Conservation (phyloP, 2,888 invertebrate species). For the Merodon equestris region DNA sequence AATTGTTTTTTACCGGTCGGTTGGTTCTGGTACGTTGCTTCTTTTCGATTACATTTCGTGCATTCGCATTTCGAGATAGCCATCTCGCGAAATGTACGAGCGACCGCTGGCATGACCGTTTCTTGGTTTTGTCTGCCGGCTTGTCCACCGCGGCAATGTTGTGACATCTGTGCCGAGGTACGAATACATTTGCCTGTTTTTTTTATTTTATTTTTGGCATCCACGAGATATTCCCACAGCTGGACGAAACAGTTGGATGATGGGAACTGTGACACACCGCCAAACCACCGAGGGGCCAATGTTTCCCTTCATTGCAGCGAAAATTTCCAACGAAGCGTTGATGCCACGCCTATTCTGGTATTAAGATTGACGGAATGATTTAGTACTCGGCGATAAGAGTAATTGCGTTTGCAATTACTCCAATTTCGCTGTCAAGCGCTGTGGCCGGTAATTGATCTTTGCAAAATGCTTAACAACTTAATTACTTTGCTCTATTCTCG, state of each 20-base stretch:
- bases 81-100: conserved; percentile 47
- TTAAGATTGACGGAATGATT: conserved; percentile 55
- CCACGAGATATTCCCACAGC: conserved; percentile 30
- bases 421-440: conserved; percentile 37
- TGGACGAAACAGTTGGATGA: conserved; percentile 57
- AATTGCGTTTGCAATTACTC: conserved; percentile 51
- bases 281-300: too few species aligned
- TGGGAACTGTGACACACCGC: conserved; percentile 31
- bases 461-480: conserved; percentile 39
- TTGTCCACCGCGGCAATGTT: too few species aligned
- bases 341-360: conserved; percentile 44
- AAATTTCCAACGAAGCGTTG: conserved; percentile 32
- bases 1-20: too few species aligned
- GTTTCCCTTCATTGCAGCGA: conserved; percentile 16
- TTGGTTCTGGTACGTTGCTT: background rate
- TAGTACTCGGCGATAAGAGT: conserved; percentile 38
- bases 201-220: conserved; percentile 5
- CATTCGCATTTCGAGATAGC: conserved; percentile 42
- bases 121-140: conserved; percentile 9
- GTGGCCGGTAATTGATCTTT: conserved; percentile 32
- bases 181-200: conserved; percentile 5
- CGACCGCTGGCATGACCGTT: conserved; percentile 12
- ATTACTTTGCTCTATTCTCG: conserved; percentile 11
- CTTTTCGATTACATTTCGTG: conserved; percentile 30
- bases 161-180: conserved; percentile 44